Conservation (phyloP, 2,888 invertebrate genomes). For the Oxycera nigricornis region DNA sequence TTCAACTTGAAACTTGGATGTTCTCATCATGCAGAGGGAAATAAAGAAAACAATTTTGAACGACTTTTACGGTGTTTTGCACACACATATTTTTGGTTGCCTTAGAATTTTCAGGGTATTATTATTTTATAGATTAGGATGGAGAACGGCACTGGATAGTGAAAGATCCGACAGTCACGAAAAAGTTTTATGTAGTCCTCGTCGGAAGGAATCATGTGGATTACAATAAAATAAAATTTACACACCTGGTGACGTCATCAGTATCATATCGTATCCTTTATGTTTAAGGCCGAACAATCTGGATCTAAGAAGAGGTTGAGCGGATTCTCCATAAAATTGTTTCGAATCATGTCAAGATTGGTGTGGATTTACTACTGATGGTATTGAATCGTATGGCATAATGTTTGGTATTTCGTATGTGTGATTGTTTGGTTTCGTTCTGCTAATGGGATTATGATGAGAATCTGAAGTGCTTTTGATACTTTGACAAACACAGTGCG, state of each 20-base stretch:
- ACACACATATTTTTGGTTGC: slow-evolving; percentile 23
- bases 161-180: not conserved
- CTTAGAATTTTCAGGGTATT: slow-evolving; percentile 34
- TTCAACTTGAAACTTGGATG: slow-evolving; percentile 1
- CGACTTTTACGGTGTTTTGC: slow-evolving; percentile 33
- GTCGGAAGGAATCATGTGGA: slow-evolving; percentile 9
- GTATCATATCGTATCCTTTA: slow-evolving; percentile 1
- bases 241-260: slow-evolving; percentile 35
- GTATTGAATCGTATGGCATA: no score
- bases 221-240: slow-evolving; percentile 37
- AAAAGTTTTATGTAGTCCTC: not conserved
- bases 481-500: no score
- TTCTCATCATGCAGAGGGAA: slow-evolving; percentile 13
- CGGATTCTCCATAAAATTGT: not conserved
- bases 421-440: no score
- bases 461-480: no score
- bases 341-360: not conserved
- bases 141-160: slow-evolving; percentile 4
- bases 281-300: not conserved
- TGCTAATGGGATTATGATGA: no score
- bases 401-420: no score
- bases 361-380: not conserved
- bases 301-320: not conserved
- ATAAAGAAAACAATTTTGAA: slow-evolving; percentile 39
- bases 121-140: slow-evolving; percentile 38